Evolutionary conservation across 2,797 vertebrate species (phyloP).

Genomic region (Crocidura indochinensis): DNA sequence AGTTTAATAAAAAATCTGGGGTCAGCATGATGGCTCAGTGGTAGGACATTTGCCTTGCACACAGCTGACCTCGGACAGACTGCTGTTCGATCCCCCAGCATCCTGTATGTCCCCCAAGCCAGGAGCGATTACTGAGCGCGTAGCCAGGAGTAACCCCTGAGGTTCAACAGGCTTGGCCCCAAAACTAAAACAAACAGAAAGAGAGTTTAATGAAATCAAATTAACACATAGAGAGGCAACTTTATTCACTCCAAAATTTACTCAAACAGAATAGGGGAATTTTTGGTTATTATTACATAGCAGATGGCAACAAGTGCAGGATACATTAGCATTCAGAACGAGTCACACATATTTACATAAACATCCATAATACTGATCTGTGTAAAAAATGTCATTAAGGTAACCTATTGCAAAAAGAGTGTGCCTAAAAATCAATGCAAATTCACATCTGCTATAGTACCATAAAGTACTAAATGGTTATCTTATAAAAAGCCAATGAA

Average conservation of each 20-base stretch:
- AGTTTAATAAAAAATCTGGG: too few species aligned
- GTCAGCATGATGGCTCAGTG: too few species aligned
- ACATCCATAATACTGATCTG: background rate
- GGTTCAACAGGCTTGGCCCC: too few species aligned
- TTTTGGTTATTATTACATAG: background rate
- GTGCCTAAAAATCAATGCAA: slow-evolving; percentile 8
- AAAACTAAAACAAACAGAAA: too few species aligned
- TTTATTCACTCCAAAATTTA: background rate
- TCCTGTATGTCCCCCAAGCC: too few species aligned
- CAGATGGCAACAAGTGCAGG: background rate
- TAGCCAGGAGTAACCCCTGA: too few species aligned
- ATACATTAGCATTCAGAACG: background rate
- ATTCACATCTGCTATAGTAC: background rate
- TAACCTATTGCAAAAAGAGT: slow-evolving; percentile 27
- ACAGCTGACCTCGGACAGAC: too few species aligned
- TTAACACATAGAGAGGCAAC: background rate
- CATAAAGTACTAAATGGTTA: background rate
- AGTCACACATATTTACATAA: background rate
- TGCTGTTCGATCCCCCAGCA: too few species aligned
- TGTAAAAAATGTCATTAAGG: slow-evolving; percentile 37
- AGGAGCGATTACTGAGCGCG: too few species aligned
- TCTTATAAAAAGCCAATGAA: slow-evolving; percentile 20
- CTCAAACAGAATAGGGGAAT: background rate
- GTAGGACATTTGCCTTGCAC: too few species aligned
- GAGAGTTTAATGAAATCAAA: background rate